These are phyloP conservation scores for Drosophila repleta DNA, from an alignment of 1,140 invertebrate species.

Conservation along the genomic window DNA sequence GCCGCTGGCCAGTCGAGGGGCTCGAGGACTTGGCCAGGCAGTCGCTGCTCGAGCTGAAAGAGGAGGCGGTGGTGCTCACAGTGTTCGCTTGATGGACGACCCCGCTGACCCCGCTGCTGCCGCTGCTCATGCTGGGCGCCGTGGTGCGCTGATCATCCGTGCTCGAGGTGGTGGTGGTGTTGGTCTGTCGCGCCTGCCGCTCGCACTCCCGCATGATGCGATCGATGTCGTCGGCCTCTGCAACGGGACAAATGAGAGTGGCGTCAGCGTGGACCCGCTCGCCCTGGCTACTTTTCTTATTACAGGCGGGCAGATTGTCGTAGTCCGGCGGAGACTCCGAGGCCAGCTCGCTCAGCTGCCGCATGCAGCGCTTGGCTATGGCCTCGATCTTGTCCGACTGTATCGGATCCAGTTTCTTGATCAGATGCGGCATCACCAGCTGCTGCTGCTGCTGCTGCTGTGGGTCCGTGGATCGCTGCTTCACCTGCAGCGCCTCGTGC, in stretches of 20 bases:
- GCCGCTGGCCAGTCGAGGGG: slow-evolving; percentile 62
- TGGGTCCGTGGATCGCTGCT: slow-evolving; percentile 39
- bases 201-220: slow-evolving; percentile 83
- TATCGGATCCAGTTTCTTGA: slow-evolving; percentile 82
- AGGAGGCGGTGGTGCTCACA: slow-evolving; percentile 72
- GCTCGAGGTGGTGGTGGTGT: slow-evolving; percentile 17
- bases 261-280: slow-evolving; percentile 43
- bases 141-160: slow-evolving; percentile 71
- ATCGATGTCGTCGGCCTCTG: slow-evolving; percentile 81
- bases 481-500: slow-evolving; percentile 72
- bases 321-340: slow-evolving; percentile 57
- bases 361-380: slow-evolving; percentile 81
- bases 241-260: slow-evolving; percentile 80
- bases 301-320: slow-evolving; percentile 74
- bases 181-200: slow-evolving; percentile 58
- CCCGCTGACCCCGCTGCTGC: slow-evolving; percentile 41
- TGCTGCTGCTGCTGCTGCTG: slow-evolving; percentile 11
- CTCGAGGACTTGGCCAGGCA: slow-evolving; percentile 82
- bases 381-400: slow-evolving; percentile 77
- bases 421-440: slow-evolving; percentile 70
- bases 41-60: slow-evolving; percentile 81
- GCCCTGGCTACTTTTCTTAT: slow-evolving; percentile 53
- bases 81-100: slow-evolving; percentile 42
- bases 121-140: slow-evolving; percentile 66
- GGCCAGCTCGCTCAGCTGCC: slow-evolving; percentile 75